Conservation (phyloP, 1,140 invertebrate species). For the Probaryconus sp. region DNA sequence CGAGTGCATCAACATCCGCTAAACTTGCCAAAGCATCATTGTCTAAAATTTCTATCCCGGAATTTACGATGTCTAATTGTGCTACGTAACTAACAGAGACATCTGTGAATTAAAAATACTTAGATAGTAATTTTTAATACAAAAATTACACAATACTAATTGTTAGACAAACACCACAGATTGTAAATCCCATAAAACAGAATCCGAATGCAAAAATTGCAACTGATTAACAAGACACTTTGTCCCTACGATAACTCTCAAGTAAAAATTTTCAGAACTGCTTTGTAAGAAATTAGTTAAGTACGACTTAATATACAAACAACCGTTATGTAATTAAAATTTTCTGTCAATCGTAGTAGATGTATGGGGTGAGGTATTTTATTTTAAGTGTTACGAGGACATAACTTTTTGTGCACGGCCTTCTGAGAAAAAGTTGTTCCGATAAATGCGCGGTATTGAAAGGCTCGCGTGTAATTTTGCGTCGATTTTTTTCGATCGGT, state of each 20-base stretch:
- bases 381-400: constrained; percentile 44
- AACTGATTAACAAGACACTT: too few species aligned
- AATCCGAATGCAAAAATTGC: too few species aligned
- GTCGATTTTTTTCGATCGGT: too few species aligned
- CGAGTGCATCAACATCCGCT: constrained; percentile 74
- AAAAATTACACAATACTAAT: too few species aligned
- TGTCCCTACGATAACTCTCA: too few species aligned
- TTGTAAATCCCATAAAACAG: too few species aligned
- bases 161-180: too few species aligned
- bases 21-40: constrained; percentile 77
- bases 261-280: too few species aligned
- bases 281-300: not conserved
- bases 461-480: constrained; percentile 3
- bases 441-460: constrained; percentile 15
- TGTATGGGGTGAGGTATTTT: constrained; percentile 27
- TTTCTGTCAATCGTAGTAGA: constrained; percentile 28
- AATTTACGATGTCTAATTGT: constrained; percentile 79
- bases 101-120: constrained; percentile 69
- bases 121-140: too few species aligned
- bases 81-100: constrained; percentile 78
- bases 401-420: constrained; percentile 28
- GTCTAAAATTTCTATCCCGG: constrained; percentile 78
- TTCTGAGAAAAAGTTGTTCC: constrained; percentile 23
- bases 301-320: constrained; percentile 13
- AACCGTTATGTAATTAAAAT: constrained; percentile 32